Base-by-base conservation (phyloP, 2,113 vertebrate species). In the Mobula hypostoma region DNA sequence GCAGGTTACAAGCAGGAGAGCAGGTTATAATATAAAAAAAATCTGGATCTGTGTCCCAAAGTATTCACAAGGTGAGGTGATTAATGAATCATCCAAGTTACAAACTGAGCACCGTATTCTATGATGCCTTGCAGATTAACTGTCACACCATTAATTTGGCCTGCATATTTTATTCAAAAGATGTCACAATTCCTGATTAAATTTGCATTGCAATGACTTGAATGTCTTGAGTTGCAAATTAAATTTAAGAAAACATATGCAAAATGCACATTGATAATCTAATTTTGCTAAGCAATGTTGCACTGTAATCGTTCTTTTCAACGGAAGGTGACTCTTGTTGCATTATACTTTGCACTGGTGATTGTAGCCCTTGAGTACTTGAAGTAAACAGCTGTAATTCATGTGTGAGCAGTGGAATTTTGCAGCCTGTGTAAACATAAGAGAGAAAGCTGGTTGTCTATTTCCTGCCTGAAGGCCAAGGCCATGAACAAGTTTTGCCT, bases 241-340 rank as follows among this genome's bases (percentile, higher is more conserved):
- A 48, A 83, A 83, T 83, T 83, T 83, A 56, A 24, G 80, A 56
- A 83, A 83, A 83, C 40, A 48, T 48, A 83, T 56, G 17, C 40
- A 83, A 83, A 78, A 78, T 78, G n/a, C n/a, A n/a, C 77, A 48
- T 48, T 83, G 7, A 56, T 83, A 83, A 83, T 56, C 77, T 83
- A 48, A 83, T 83, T 83, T 83, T 83, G 78, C 7, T 6, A 14
- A 32, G 32, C 78, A 32, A 40, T 14, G 4, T 14, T 79, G 2
- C 11, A 79, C n/a, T 36, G 78, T n/a, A 79, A 79, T 79, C 48
- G 48, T 48, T 48, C 29, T 79, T 40, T 36, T 36, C 32, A 12
- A 36, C 2, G 78, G 78, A 15, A 36, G 78, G 32, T 36, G 12
- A 14, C 12, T 40, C 32, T 79, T 36, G 9, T 79, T 36, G 77